These are phyloP conservation scores for Panulirus ornatus DNA, from an alignment of 1,140 invertebrate genomes.

Conservation along the genomic window DNA sequence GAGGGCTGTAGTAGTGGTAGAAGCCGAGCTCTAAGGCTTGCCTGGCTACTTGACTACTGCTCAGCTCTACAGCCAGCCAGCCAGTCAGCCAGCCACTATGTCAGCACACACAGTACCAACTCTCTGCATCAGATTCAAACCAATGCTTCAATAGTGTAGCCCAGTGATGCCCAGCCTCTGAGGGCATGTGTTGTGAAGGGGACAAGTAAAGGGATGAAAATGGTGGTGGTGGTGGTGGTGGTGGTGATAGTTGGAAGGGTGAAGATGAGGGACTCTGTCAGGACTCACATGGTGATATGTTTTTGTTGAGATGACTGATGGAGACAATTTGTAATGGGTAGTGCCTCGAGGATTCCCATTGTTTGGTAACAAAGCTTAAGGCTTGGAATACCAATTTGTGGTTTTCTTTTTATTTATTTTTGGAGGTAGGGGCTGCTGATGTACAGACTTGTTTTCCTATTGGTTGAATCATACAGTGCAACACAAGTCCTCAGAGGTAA, in stretches of 20 bases:
- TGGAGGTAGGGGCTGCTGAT: not conserved
- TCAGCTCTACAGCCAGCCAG: slow-evolving; percentile 35
- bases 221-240: not conserved
- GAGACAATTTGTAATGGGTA: slow-evolving; percentile 22
- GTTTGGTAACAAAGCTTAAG: slow-evolving; percentile 26
- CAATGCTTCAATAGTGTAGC: slow-evolving; percentile 55
- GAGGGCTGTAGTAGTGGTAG: slow-evolving; percentile 1
- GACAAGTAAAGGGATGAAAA: not conserved
- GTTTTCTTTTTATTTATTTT: slow-evolving; percentile 26
- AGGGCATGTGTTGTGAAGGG: slow-evolving; percentile 33
- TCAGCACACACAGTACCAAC: slow-evolving; percentile 50
- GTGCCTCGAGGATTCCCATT: slow-evolving; percentile 19
- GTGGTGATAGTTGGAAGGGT: not conserved
- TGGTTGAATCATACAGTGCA: slow-evolving; percentile 15
- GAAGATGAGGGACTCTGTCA: not conserved
- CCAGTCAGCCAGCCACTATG: slow-evolving; percentile 42
- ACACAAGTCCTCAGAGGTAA: slow-evolving; percentile 43
- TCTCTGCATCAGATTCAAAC: slow-evolving; percentile 47
- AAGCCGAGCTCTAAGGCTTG: slow-evolving; percentile 27
- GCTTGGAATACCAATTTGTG: not conserved
- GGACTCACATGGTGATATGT: not conserved
- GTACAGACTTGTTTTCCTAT: slow-evolving; percentile 25
- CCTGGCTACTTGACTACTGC: slow-evolving; percentile 6
- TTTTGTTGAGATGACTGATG: slow-evolving; percentile 14
- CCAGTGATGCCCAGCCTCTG: slow-evolving; percentile 43